Conservation (phyloP, 2,797 vertebrate genomes). For the Falco concolor region DNA sequence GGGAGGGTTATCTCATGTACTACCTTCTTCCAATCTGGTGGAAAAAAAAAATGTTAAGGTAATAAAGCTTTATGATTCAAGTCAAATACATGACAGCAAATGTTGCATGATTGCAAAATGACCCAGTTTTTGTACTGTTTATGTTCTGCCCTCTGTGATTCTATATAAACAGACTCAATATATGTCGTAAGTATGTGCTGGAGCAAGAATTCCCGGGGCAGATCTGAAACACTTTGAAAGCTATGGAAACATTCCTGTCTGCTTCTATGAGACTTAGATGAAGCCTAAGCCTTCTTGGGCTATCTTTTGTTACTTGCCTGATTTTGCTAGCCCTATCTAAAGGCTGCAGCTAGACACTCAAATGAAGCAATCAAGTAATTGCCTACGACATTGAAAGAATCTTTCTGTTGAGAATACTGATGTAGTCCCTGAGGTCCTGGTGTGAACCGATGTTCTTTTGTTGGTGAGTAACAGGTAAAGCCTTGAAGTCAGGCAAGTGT, state of each 20-base stretch:
- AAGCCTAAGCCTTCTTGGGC: not conserved
- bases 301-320: not conserved
- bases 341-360: not conserved
- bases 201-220: not conserved
- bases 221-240: not conserved
- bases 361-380: not conserved
- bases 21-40: not conserved
- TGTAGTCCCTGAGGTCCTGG: not conserved
- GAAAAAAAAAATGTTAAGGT: not conserved
- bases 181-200: not conserved
- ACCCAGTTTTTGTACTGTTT: not conserved
- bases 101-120: not conserved
- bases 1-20: not conserved
- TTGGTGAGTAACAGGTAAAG: not conserved
- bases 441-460: not conserved
- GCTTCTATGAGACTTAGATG: not conserved
- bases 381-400: not conserved
- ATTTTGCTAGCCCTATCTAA: not conserved
- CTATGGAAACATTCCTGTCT: not conserved
- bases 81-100: not conserved
- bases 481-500: not conserved
- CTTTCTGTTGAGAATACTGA: not conserved
- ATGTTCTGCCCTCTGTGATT: not conserved
- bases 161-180: not conserved
- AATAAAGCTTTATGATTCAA: slow-evolving; percentile 3